Evolutionary conservation across 2,113 vertebrate genomes (phyloP), one percentile per base, ranked within the genome.

Genomic region (Lepisosteus osseus): DNA sequence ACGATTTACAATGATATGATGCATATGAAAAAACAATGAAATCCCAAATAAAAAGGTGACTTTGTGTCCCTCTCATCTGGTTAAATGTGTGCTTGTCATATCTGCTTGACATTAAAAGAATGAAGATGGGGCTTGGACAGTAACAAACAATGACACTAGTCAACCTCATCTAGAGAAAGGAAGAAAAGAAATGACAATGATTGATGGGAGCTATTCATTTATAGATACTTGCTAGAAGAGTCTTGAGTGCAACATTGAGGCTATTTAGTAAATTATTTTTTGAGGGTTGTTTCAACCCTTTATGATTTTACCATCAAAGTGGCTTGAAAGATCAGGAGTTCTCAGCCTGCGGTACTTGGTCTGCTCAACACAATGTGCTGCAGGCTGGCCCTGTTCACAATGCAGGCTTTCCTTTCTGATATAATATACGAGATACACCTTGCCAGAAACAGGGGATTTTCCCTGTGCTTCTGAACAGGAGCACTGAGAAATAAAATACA

Each of bases 141-240:
- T 97, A 96, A 97, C 93, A 86, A 90, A 90, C 94, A 94, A 90
- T 96, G 95, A 97, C 97, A 97, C 88, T 92, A 93, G 91, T 94
- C 94, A 93, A 93, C 93, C 91, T 91, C 90, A 90, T 95, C 93
- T 94, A 88, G 88, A 88, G 92, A 90, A 91, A 91, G 87, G 87
- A 91, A 90, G 91, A 92, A 92, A 86, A 91, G 87, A 88, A 93
- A 91, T 96, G 95, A 96, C 95, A 95, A 93, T 97, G 97, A 98
- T 91, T 97, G 95, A 97, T 94, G 93, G 94, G 92, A 93, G 93
- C 90, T 95, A 91, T 92, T 95, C 94, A 92, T 93, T 94, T 93
- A 94, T 86, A 92, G 93, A 95, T 91, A 93, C 87, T 86, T 72
- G 90, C 88, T 87, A 81, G 86, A 86, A 92, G 88, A 91, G 85